These are phyloP conservation scores for Potorous gilbertii DNA, from an alignment of 2,797 vertebrate species.

Conservation along the genomic window DNA sequence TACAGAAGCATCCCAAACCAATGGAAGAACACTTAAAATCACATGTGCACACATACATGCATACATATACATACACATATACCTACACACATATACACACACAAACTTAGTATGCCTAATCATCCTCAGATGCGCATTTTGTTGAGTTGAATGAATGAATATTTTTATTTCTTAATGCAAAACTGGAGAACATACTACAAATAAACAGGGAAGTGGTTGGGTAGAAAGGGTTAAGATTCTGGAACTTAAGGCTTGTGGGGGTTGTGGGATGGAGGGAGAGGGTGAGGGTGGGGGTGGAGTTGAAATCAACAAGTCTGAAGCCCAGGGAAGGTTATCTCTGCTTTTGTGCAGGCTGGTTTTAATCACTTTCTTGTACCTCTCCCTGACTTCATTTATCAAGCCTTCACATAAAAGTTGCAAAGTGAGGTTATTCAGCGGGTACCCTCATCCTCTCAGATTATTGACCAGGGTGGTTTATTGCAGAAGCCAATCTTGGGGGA, in stretches of 20 bases:
- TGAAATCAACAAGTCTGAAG: conserved; percentile 58
- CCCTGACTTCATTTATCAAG: conserved; percentile 86
- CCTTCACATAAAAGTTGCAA: conserved; percentile 86
- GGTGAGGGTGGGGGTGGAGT: conserved; percentile 9
- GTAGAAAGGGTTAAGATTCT: conserved; percentile 29
- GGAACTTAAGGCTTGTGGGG: conserved; percentile 61
- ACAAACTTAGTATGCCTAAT: neutral
- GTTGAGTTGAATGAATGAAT: neutral
- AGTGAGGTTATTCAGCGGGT: conserved; percentile 85
- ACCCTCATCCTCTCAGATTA: conserved; percentile 83
- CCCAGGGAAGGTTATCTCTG: conserved; percentile 79
- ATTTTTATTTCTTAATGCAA: neutral
- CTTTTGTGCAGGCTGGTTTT: conserved; percentile 85
- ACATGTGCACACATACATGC: no score
- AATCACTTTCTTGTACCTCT: conserved; percentile 87
- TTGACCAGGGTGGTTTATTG: conserved; percentile 79
- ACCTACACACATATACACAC: neutral
- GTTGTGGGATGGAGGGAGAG: conserved; percentile 47
- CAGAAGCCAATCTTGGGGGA: conserved; percentile 77
- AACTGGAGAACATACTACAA: neutral
- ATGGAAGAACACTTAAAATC: neutral
- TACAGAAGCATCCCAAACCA: neutral
- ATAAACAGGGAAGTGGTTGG: neutral
- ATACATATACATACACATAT: neutral
- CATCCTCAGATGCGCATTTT: neutral